These are phyloP conservation scores for Latheticus oryzae DNA, from an alignment of 2,888 invertebrate species.

Conservation along the genomic window DNA sequence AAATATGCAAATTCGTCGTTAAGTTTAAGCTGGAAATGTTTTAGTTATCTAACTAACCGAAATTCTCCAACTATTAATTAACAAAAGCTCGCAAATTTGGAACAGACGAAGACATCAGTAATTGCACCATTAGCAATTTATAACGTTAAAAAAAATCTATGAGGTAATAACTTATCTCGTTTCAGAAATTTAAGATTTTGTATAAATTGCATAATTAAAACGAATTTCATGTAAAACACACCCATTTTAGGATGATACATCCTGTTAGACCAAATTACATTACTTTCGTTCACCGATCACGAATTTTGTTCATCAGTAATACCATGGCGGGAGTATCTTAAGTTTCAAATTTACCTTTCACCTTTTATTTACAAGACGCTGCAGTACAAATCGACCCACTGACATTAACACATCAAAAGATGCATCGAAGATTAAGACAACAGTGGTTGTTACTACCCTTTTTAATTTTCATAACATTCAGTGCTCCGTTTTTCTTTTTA, in stretches of 20 bases:
- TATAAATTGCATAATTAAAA: conserved; percentile 15
- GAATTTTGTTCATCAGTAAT: conserved; percentile 8
- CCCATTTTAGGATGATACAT: background rate
- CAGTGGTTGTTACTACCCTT: conserved; percentile 48
- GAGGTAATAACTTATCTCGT: background rate
- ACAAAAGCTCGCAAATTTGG: background rate
- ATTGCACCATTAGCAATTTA: conserved; percentile 11
- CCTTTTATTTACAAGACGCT: conserved; percentile 46
- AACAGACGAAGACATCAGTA: conserved; percentile 7
- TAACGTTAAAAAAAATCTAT: conserved; percentile 8
- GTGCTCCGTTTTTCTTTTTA: conserved; percentile 47
- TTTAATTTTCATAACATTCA: conserved; percentile 42
- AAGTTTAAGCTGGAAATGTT: background rate
- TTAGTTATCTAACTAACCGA: conserved; percentile 1
- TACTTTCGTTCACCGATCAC: conserved; percentile 34
- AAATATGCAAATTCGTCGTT: conserved; percentile 2
- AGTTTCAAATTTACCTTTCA: conserved; percentile 52
- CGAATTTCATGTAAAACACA: background rate
- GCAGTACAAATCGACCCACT: conserved; percentile 44
- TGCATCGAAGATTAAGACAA: conserved; percentile 39
- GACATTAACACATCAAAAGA: conserved; percentile 43
- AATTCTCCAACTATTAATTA: conserved; percentile 1
- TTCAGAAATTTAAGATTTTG: conserved; percentile 2
- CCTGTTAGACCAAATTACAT: conserved; percentile 10
- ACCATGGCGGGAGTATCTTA: conserved; percentile 23